Percentiles rank a stretch among this genome's conserved stretches.
These are phyloP conservation scores for Drosophila barbarae DNA, from an alignment of 2,888 invertebrate genomes.

Conservation along the genomic window DNA sequence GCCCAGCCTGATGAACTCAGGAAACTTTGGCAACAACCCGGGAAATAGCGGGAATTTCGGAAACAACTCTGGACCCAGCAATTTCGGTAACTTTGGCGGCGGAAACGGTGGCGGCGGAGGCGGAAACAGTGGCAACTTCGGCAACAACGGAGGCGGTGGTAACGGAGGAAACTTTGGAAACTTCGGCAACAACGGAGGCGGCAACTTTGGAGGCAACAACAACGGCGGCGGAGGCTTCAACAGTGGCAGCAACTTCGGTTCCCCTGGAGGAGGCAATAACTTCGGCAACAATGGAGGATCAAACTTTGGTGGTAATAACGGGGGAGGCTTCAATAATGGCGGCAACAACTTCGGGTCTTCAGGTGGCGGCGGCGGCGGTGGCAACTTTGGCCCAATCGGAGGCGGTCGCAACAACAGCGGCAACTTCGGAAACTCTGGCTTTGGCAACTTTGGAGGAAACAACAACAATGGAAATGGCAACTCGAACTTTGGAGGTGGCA, in stretches of 20 bases:
- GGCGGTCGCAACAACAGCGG: conserved; percentile 62
- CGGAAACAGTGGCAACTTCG: conserved; percentile 58
- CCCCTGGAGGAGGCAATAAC: conserved; percentile 75
- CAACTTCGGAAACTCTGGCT: conserved; percentile 35
- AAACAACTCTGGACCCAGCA: conserved; percentile 61
- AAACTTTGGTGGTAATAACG: conserved; percentile 40
- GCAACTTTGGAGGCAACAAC: conserved; percentile 49
- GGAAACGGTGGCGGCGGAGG: conserved; percentile 60
- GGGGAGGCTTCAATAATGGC: conserved; percentile 60
- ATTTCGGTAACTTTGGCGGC: conserved; percentile 65
- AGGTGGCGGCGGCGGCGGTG: conserved; percentile 53
- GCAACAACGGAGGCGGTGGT: conserved; percentile 51
- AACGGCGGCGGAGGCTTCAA: conserved; percentile 49
- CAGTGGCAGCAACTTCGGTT: conserved; percentile 50
- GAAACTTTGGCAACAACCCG: conserved; percentile 72
- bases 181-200: conserved; percentile 48
- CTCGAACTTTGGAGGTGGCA: conserved; percentile 40
- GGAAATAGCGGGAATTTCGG: conserved; percentile 59
- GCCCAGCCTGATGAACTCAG: conserved; percentile 72
- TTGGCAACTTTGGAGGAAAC: conserved; percentile 52
- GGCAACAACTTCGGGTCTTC: conserved; percentile 37
- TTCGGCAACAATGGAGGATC: conserved; percentile 47
- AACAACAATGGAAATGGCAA: conserved; percentile 56
- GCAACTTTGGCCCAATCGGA: conserved; percentile 55
- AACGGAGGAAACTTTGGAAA: conserved; percentile 56